phyloP scores from a whole-genome alignment of 2,113 vertebrate genomes.

The Hemiprocne comata region DNA sequence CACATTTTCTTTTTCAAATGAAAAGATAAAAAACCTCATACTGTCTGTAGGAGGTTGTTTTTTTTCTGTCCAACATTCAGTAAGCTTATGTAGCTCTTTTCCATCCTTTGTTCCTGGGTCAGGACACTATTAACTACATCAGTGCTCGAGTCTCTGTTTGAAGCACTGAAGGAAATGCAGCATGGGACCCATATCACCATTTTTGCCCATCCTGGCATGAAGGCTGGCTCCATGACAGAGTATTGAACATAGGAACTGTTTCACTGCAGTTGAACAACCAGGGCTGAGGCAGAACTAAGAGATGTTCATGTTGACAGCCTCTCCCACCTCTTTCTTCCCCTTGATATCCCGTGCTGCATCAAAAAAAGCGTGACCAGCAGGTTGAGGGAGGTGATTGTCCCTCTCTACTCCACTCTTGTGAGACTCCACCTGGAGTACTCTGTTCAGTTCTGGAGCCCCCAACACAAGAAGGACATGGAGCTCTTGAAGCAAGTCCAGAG shows the following conservation, averaged over 20 bases:
- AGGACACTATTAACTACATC: not conserved
- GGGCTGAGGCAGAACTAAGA: not conserved
- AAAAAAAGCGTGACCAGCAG: too few relatives aligned
- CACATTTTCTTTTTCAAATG: not conserved
- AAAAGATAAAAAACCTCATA: not conserved
- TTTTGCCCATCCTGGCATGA: not conserved
- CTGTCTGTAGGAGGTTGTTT: not conserved
- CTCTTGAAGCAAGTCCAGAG: too few relatives aligned
- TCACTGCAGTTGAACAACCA: not conserved
- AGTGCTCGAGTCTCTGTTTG: not conserved
- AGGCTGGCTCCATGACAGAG: not conserved
- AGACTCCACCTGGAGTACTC: too few relatives aligned
- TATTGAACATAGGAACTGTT: not conserved
- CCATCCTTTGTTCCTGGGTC: not conserved
- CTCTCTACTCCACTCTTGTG: too few relatives aligned
- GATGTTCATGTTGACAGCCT: fast-evolving
- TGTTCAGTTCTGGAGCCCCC: too few relatives aligned
- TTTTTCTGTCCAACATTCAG: not conserved
- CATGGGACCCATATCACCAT: too few relatives aligned
- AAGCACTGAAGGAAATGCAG: not conserved
- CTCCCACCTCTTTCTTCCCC: not conserved
- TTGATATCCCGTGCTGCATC: too few relatives aligned
- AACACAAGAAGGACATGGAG: too few relatives aligned
- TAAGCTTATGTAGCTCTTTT: not conserved
- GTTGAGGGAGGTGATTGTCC: too few relatives aligned